A percentile compares a stretch with the other conserved stretches of the same genome.
Conservation (phyloP, 2,888 invertebrate genomes). For the Oscheius onirici region DNA sequence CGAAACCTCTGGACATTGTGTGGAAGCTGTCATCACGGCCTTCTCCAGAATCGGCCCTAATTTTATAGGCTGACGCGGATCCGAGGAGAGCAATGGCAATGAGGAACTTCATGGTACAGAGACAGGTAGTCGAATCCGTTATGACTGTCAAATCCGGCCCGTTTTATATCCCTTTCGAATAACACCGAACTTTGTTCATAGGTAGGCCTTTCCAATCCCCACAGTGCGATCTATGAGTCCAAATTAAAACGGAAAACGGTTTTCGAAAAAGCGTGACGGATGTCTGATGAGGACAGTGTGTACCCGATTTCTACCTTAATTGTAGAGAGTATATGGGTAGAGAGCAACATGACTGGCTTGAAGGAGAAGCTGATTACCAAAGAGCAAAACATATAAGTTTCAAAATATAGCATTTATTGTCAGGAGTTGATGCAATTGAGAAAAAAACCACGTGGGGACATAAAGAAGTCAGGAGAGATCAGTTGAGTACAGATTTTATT, state of each 20-base stretch:
- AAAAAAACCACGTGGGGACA: too few relatives aligned
- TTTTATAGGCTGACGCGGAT: neutral
- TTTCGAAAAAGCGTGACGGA: too few relatives aligned
- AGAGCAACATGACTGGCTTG: neutral
- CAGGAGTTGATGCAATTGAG: too few relatives aligned
- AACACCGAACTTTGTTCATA: slow-evolving; percentile 17
- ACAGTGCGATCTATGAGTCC: slow-evolving; percentile 1
- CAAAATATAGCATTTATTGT: too few relatives aligned
- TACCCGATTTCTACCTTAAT: neutral
- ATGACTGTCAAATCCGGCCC: neutral
- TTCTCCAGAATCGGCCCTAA: neutral
- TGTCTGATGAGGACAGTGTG: too few relatives aligned
- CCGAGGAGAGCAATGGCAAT: neutral
- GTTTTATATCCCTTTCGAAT: slow-evolving; percentile 3
- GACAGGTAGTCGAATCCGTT: neutral
- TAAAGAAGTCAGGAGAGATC: too few relatives aligned
- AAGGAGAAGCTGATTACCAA: neutral
- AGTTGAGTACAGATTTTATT: too few relatives aligned
- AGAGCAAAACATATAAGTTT: neutral
- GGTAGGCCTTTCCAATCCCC: neutral
- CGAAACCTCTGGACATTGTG: neutral
- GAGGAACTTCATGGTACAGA: neutral
- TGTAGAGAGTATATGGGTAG: neutral
- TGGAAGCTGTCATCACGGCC: neutral
- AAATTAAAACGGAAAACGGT: neutral